Evolutionary conservation across 1,140 invertebrate species (phyloP), one percentile per base, ranked within the genome.

Genomic region (Drosophila ironensis): DNA sequence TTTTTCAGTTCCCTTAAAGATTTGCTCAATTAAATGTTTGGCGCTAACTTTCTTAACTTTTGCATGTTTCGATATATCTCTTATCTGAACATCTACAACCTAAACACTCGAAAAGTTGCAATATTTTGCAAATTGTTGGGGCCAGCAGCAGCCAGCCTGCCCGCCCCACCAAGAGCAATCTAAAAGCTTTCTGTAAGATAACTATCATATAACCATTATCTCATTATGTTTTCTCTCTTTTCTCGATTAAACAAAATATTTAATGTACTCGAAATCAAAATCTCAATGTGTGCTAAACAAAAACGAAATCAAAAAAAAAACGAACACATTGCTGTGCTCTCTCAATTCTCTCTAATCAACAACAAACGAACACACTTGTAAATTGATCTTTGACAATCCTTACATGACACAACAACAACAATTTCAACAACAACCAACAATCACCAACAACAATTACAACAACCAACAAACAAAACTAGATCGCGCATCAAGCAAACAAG

Each of bases 401-500:
- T 69, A 89, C 73, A 82, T 81, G 77, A 82, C 76, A 80, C 77
- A 51, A 57, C 44, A 11, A 30, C 28, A 30, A 35, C 12, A 35
- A 35, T 72, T 45, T 40, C 60, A 67, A 70, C 59, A 66, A 87
- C 44, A 72, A 45, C 57, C 67, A 84, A 77, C 46, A 71, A 56
- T 48, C 47, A 61, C 53, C 67, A 47, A 53, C 56, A 68, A 72
- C 60, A 11, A 11, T 6, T 57, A 84, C 70, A 61, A 82, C 59
- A 47, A 84, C 73, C 67, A 72, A 66, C 71, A 77, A 72, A 77
- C 67, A 73, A 72, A 70, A 75, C 84, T 64, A 90, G 88, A 89
- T 88, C 72, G 82, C 84, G 75, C 88, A 89, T 78, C 88, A 88
- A 88, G 77, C 87, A 71, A 90, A 88, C 72, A 90, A 90, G 88